phyloP scores from a whole-genome alignment of 2,113 vertebrate species.

The Origma solitaria region DNA sequence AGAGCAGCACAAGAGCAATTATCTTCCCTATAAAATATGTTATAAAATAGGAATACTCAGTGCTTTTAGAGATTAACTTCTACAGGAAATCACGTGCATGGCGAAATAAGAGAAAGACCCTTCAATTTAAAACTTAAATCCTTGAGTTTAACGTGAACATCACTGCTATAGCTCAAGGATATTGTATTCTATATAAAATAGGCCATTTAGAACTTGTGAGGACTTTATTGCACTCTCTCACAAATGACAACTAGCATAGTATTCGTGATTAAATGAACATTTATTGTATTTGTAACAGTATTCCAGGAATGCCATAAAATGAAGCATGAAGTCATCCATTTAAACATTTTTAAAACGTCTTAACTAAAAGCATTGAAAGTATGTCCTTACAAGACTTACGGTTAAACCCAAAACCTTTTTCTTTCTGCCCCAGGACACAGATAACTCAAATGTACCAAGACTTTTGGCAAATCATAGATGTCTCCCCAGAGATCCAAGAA shows the following conservation, averaged over 20 bases:
- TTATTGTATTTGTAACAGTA: constrained; percentile 63
- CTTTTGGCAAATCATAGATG: constrained; percentile 7
- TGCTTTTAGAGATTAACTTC: constrained; percentile 60
- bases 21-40: constrained; percentile 37
- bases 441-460: background rate
- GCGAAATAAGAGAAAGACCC: constrained; percentile 36
- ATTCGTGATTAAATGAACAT: constrained; percentile 49
- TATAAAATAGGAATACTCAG: constrained; percentile 20
- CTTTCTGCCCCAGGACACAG: background rate
- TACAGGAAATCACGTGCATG: constrained; percentile 39
- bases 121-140: constrained; percentile 58
- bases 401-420: constrained; percentile 1
- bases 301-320: constrained; percentile 63
- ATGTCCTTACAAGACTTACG: background rate
- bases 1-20: constrained; percentile 33
- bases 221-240: constrained; percentile 57
- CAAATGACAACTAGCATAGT: constrained; percentile 39
- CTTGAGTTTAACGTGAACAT: constrained; percentile 19
- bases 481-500: background rate
- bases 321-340: constrained; percentile 59
- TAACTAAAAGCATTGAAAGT: constrained; percentile 29
- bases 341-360: constrained; percentile 64
- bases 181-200: constrained; percentile 67
- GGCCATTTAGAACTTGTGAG: constrained; percentile 63
- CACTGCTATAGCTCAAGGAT: constrained; percentile 39